Evolutionary conservation across 2,888 invertebrate genomes (phyloP).

Genomic region (Dynastes hyllus): DNA sequence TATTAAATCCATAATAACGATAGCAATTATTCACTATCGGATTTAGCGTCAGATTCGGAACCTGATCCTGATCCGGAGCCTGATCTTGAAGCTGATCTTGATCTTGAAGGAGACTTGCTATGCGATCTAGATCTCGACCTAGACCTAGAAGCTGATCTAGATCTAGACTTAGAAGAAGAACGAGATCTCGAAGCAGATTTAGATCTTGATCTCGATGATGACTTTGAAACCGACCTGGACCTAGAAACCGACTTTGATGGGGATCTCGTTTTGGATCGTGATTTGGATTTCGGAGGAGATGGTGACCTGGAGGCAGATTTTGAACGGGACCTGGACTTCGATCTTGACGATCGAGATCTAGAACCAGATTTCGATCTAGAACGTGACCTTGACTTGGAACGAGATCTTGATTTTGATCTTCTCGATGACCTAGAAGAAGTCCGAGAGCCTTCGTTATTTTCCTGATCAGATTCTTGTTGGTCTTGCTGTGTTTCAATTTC

Average conservation of each 20-base stretch:
- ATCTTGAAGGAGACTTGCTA: conserved; percentile 63
- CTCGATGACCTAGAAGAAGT: conserved; percentile 63
- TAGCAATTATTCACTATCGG: conserved; percentile 52
- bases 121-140: conserved; percentile 58
- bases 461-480: conserved; percentile 73
- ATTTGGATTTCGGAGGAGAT: conserved; percentile 62
- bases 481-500: conserved; percentile 74
- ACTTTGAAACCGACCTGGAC: conserved; percentile 63
- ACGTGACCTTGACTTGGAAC: conserved; percentile 57
- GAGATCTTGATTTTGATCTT: conserved; percentile 63
- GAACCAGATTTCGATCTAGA: conserved; percentile 62
- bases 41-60: conserved; percentile 64
- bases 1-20: no score
- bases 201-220: conserved; percentile 62
- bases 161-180: conserved; percentile 61
- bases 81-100: conserved; percentile 59
- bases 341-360: conserved; percentile 63
- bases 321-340: conserved; percentile 61
- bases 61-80: conserved; percentile 58
- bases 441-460: conserved; percentile 66
- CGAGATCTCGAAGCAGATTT: conserved; percentile 58
- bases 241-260: conserved; percentile 63
- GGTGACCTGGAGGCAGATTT: conserved; percentile 63
- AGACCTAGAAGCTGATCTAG: conserved; percentile 55
- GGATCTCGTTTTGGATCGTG: conserved; percentile 56